Conservation (phyloP, 2,113 vertebrate genomes). For the Ameiurus melas region DNA sequence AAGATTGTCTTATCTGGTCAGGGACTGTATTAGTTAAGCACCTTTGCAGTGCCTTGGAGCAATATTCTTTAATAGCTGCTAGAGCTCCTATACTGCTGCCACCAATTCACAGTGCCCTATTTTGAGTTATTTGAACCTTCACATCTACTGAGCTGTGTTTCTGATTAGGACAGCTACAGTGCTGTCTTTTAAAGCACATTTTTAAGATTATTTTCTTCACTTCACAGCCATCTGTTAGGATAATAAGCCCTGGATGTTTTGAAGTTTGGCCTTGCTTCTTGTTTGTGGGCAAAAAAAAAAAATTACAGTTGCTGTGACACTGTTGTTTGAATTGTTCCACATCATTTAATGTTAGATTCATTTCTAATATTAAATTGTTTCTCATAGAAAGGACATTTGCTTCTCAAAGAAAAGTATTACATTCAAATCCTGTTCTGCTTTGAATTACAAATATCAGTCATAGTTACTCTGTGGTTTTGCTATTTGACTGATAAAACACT, state of each 20-base stretch:
- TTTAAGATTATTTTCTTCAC: conserved; percentile 9
- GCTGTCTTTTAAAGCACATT: too few relatives aligned
- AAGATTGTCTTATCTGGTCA: conserved; percentile 54
- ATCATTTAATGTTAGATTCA: conserved; percentile 21
- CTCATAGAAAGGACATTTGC: conserved; percentile 32
- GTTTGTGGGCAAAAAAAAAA: neutral
- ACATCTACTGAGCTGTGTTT: too few relatives aligned
- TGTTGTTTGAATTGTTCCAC: conserved; percentile 21
- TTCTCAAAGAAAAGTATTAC: conserved; percentile 33
- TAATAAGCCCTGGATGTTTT: neutral
- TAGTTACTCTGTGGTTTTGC: conserved; percentile 8
- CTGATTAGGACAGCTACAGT: neutral
- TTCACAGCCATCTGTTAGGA: neutral
- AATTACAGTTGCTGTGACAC: neutral
- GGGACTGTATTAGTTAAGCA: conserved; percentile 67
- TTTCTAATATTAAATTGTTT: conserved; percentile 10
- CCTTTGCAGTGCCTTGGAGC: conserved; percentile 68
- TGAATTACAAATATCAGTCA: conserved; percentile 49
- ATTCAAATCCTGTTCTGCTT: conserved; percentile 48
- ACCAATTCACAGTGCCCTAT: conserved; percentile 62
- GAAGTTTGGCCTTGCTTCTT: neutral
- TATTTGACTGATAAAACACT: conserved; percentile 36
- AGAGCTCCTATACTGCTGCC: conserved; percentile 77
- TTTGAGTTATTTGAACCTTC: conserved; percentile 49
- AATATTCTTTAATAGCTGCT: conserved; percentile 67